Conservation (phyloP, 2,113 vertebrate genomes). For the Epinephelus lanceolatus region DNA sequence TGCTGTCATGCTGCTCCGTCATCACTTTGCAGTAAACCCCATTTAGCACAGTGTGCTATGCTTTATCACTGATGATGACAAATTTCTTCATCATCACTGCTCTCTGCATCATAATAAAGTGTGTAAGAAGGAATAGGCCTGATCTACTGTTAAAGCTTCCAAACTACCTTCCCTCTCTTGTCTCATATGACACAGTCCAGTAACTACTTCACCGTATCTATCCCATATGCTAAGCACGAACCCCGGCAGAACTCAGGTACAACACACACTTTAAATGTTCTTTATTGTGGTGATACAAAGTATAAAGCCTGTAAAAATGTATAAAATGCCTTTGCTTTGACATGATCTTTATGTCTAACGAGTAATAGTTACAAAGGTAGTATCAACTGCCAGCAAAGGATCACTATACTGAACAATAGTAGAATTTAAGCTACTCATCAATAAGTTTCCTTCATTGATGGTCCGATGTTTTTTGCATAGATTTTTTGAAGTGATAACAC, state of each 20-base stretch:
- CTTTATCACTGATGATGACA: constrained; percentile 1
- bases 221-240: too few species aligned
- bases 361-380: constrained; percentile 21
- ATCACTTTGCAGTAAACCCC: neutral
- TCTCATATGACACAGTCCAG: neutral
- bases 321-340: constrained; percentile 20
- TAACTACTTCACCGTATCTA: neutral
- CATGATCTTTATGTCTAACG: neutral
- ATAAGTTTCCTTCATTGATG: neutral
- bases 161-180: neutral
- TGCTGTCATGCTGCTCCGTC: neutral
- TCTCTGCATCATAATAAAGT: neutral
- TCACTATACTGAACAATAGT: constrained; percentile 7
- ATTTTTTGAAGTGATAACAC: neutral
- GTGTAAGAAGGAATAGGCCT: neutral
- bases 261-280: neutral
- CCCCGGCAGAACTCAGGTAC: neutral
- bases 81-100: neutral
- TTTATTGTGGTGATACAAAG: constrained; percentile 63
- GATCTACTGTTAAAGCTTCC: neutral
- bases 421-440: neutral
- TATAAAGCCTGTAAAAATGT: constrained; percentile 14
- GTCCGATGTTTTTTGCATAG: neutral
- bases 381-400: constrained; percentile 59
- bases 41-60: neutral